These are phyloP conservation scores for Aplodontia rufa DNA, from an alignment of 2,113 vertebrate genomes.

Conservation along the genomic window DNA sequence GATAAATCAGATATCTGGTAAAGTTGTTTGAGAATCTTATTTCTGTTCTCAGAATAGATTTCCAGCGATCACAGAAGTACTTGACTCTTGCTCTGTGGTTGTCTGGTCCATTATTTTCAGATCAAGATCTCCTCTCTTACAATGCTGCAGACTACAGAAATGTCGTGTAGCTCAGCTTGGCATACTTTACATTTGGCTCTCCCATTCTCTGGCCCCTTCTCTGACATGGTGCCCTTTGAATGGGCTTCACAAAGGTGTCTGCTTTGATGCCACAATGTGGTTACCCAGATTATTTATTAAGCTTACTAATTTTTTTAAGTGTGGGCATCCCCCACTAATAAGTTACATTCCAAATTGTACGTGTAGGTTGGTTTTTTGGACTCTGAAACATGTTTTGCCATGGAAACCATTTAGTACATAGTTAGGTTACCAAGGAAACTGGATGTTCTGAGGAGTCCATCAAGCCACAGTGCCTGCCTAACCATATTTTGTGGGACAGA, in stretches of 20 bases:
- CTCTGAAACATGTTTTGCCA: constrained; percentile 67
- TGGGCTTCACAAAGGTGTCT: not conserved
- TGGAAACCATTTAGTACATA: constrained; percentile 74
- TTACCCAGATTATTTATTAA: not conserved
- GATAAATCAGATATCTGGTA: not conserved
- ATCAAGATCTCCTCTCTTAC: not conserved
- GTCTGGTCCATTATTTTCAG: not conserved
- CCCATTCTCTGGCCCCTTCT: not conserved
- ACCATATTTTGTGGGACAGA: constrained; percentile 14
- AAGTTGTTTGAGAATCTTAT: not conserved
- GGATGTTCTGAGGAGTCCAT: constrained; percentile 47
- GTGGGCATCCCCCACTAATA: constrained; percentile 14
- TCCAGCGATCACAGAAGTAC: constrained; percentile 37
- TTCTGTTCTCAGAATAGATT: constrained; percentile 48
- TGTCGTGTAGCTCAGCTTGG: not conserved
- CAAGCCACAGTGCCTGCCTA: constrained; percentile 44
- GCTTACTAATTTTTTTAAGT: constrained; percentile 22
- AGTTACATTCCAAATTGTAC: constrained; percentile 57
- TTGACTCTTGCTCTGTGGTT: not conserved
- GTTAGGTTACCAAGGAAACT: constrained; percentile 76
- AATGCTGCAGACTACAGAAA: not conserved
- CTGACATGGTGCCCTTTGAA: not conserved
- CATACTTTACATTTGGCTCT: not conserved
- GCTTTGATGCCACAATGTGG: not conserved
- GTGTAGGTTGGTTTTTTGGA: constrained; percentile 72